phyloP scores from a whole-genome alignment of 2,888 invertebrate species.

The Epirrhoe alternata region DNA sequence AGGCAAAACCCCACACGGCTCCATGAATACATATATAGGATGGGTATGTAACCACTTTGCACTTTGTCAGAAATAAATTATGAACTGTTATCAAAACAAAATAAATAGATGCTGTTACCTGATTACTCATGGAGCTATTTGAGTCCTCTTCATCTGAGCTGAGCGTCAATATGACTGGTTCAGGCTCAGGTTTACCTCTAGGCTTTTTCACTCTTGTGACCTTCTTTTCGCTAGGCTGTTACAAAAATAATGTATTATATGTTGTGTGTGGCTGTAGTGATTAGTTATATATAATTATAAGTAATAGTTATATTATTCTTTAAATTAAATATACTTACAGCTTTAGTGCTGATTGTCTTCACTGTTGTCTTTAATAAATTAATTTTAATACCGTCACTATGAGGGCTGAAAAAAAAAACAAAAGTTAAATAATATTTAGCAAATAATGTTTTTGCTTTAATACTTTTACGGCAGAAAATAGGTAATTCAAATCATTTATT shows the following conservation, averaged over 20 bases:
- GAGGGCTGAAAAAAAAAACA: constrained; percentile 65
- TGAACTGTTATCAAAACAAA: no score
- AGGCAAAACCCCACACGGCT: no score
- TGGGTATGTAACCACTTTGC: no score
- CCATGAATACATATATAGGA: no score
- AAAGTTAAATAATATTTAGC: no score
- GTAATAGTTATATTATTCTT: no score
- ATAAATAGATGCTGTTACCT: constrained; percentile 54
- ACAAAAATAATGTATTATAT: constrained; percentile 5
- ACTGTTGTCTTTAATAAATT: constrained; percentile 76
- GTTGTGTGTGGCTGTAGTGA: background rate
- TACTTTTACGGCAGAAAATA: no score
- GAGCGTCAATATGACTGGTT: constrained; percentile 88
- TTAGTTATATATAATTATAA: background rate
- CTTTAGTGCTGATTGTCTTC: constrained; percentile 56
- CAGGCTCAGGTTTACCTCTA: constrained; percentile 84
- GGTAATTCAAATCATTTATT: no score
- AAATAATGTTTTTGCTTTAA: no score
- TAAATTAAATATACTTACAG: constrained; percentile 57
- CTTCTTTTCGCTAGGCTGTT: constrained; percentile 70
- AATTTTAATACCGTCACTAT: constrained; percentile 76
- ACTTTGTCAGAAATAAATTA: background rate
- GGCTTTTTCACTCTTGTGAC: constrained; percentile 79
- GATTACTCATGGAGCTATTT: constrained; percentile 78
- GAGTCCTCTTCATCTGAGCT: constrained; percentile 90